These are phyloP conservation scores for Epistrophe grossulariae DNA, from an alignment of 2,888 invertebrate genomes.

Conservation along the genomic window DNA sequence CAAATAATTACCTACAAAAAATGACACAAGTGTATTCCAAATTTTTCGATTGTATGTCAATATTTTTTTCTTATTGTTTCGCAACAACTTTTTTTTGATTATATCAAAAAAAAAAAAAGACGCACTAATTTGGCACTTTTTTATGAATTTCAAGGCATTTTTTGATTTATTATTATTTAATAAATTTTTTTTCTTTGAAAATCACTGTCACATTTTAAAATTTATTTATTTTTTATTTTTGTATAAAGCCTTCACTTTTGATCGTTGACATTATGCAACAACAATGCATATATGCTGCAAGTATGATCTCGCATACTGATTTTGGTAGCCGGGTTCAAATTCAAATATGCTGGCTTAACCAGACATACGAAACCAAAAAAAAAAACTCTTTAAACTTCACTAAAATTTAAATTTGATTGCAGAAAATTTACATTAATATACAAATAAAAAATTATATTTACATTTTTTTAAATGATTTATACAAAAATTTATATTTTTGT, in stretches of 20 bases:
- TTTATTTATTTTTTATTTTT: neutral
- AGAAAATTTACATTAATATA: conserved; percentile 32
- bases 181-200: conserved; percentile 17
- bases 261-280: conserved; percentile 68
- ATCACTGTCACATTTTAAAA: conserved; percentile 56
- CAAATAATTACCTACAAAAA: conserved; percentile 63
- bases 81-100: conserved; percentile 15
- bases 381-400: conserved; percentile 21
- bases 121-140: conserved; percentile 16
- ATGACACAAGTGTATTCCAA: conserved; percentile 42
- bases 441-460: conserved; percentile 43
- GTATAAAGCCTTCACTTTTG: conserved; percentile 63
- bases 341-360: neutral
- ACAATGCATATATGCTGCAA: conserved; percentile 52
- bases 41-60: conserved; percentile 22
- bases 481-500: conserved; percentile 29
- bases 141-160: conserved; percentile 39
- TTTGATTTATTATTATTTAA: conserved; percentile 20
- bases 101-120: neutral
- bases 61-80: conserved; percentile 3
- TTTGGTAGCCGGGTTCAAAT: conserved; percentile 53
- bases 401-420: conserved; percentile 53
- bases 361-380: neutral
- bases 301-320: conserved; percentile 64
- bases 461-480: conserved; percentile 41